Percentiles rank a stretch among this genome's conserved stretches.
phyloP scores from a whole-genome alignment of 2,113 vertebrate genomes.

The Toxotes jaculatrix region DNA sequence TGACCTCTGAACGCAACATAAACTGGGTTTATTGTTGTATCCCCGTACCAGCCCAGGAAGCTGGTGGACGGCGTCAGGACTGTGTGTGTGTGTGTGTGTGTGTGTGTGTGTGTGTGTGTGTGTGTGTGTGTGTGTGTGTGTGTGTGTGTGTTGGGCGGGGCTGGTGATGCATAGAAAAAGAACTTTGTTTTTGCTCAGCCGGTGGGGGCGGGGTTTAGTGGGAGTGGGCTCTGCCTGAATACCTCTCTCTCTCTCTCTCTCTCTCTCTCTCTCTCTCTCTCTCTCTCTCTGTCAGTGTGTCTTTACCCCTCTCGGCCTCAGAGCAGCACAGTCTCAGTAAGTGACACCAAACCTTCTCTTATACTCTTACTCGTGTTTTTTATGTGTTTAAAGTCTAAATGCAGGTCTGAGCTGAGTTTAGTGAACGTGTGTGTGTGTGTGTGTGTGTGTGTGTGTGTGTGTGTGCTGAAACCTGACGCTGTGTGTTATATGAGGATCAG shows the following conservation, averaged over 20 bases:
- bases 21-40: background rate
- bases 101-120: conserved; percentile 25
- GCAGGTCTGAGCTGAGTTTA: background rate
- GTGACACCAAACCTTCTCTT: background rate
- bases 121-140: conserved; percentile 27
- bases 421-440: background rate
- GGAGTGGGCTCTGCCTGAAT: background rate
- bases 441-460: background rate
- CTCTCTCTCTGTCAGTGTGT: background rate
- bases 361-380: no score
- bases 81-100: conserved; percentile 19
- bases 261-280: background rate
- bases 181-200: conserved; percentile 4
- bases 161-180: conserved; percentile 37
- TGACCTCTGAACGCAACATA: conserved; percentile 25
- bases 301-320: background rate
- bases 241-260: background rate
- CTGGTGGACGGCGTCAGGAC: no score
- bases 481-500: no score
- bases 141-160: conserved; percentile 33
- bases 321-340: conserved; percentile 22
- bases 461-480: background rate
- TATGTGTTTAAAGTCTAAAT: rapidly evolving
- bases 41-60: no score
- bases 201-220: background rate